Evolutionary conservation across 2,113 vertebrate genomes (phyloP), one percentile per base, ranked within the genome.

Genomic region (Rhinogobius similis): DNA sequence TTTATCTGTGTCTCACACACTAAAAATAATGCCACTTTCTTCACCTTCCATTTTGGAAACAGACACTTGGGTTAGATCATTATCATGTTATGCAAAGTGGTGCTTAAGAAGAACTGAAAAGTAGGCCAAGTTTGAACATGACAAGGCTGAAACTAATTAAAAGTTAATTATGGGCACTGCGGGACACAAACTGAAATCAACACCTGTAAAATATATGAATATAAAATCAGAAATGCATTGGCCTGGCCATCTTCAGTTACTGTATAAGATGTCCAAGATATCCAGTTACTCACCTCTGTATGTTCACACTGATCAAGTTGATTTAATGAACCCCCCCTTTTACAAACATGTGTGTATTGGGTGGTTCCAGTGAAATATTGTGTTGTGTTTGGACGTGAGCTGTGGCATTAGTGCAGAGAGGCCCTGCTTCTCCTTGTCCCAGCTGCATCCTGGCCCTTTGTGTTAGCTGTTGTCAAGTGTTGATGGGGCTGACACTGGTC

Each of bases 391-490:
- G 32, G 32, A 36, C 9, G 32, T 36, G 32, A 36, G 32, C 32
- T 50, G 50, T 53, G 58, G 66, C 82, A 50, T 41, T 58, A 9
- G 46, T 53, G 56, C 65, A 79, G n/a, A 73, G 62, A 58, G 65
- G 64, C 58, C 73, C 29, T 36, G 32, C 2, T 53, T 26, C 23
- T 68, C 75, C 53, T 71, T 81, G 84, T 50, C 38, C 24, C 56
- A 56, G 73, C 76, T 63, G 68, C 74, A 65, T 83, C 56, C 36
- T 69, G 26, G 38, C 14, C 44, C n/a, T n/a, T n/a, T 79, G 83
- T 81, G 83, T 79, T 70, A 61, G 43, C 62, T 26, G 71, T 26
- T 68, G 73, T 64, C 38, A 73, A 70, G 72, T 73, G 71, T 70
- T 5, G 21, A 16, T 55, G 63, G 27, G 52, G 0, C 46, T 20